A percentile compares a stretch with the other conserved stretches of the same genome.
Conservation (phyloP, 2,888 invertebrate species). For the Frankliniella fusca region DNA sequence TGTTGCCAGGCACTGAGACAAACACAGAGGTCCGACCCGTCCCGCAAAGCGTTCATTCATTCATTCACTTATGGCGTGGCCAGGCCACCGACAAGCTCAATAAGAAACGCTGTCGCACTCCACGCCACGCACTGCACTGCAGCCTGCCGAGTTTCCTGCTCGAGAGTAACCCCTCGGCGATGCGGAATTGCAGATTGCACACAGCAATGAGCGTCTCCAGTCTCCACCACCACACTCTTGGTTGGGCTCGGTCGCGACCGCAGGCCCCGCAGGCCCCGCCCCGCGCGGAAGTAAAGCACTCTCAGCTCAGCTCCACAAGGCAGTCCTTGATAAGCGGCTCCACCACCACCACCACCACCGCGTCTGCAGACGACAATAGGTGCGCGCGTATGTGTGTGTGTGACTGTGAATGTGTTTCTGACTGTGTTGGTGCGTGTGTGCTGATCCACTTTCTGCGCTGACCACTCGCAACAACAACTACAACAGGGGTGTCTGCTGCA, state of each 20-base stretch:
- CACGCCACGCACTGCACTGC: not conserved
- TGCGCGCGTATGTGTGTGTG: not conserved
- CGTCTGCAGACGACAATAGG: too few relatives aligned
- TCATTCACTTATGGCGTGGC: not conserved
- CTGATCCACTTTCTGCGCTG: not conserved
- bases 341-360: too few relatives aligned
- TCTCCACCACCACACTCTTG: too few relatives aligned
- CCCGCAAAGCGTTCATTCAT: not conserved
- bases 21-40: not conserved
- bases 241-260: too few relatives aligned
- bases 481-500: not conserved
- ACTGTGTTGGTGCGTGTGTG: not conserved
- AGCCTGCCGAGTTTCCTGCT: not conserved
- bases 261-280: too few relatives aligned
- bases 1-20: not conserved
- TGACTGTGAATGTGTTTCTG: not conserved
- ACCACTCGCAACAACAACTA: conserved; percentile 7
- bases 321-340: too few relatives aligned
- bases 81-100: not conserved
- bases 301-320: too few relatives aligned
- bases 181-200: not conserved
- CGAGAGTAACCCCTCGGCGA: not conserved
- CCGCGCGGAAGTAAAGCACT: too few relatives aligned
- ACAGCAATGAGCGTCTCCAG: too few relatives aligned
- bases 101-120: not conserved